Evolutionary conservation across 2,797 vertebrate genomes (phyloP), one percentile per base, ranked within the genome.

Genomic region (Schizopygopsis pylzovi): DNA sequence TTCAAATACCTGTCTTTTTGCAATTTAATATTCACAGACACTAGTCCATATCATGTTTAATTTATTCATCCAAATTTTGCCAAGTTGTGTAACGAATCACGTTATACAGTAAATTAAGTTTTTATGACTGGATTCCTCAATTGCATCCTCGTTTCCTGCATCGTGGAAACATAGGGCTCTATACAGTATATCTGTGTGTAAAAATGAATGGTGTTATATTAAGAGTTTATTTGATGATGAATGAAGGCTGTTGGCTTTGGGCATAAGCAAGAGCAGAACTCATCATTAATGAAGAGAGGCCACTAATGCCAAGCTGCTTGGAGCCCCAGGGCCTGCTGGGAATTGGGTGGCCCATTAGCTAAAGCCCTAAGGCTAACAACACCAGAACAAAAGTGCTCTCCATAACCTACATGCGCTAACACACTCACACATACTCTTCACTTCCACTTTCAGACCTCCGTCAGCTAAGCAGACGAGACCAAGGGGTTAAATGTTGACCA

Each of bases 291-390:
- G 93, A 94, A 92, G 91, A 89, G 91, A 88, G 89, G 90, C 93
- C 92, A 68, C 83, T 94, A 93, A 92, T 90, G 92, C 91, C 90
- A 92, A 90, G 93, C 89, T 92, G 93, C 89, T 92, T 89, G 90
- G 86, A 91, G 93, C 93, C 94, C 7, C 75, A 88, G 93, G 94
- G 93, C 90, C 92, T 93, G 91, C 89, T 91, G 93, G 89, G 92
- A 92, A 93, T 93, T 91, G 89, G 93, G 93, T 93, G 94, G 95
- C 93, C 95, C 93, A 95, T 95, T 95, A 95, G 93, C 92, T 91
- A 87, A 93, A 91, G 93, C 93, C 94, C 86, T 85, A 80, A 89
- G 94, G 93, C 92, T 91, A 93, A 93, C 81, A 80, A 76, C 91
- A 91, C 88, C 84, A 80, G 77, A 61, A 77, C 68, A 79, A 85